Base-by-base conservation (phyloP, 1,140 invertebrate species). In the Acromyrmex charruanus region DNA sequence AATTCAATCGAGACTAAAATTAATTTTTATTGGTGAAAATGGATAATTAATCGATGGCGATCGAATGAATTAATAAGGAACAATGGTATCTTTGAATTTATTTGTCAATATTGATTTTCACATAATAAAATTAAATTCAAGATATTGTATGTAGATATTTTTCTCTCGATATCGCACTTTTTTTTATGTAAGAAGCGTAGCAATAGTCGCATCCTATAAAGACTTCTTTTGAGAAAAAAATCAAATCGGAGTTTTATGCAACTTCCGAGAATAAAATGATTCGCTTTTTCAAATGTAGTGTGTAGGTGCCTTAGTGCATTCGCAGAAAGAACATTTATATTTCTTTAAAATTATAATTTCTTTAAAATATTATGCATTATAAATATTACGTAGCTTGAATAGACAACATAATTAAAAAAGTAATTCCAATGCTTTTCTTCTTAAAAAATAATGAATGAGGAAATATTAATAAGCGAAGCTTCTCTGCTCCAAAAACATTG, bases 61-160 rank as follows among this genome's bases (percentile, higher is more conserved):
- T 72, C 68, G 18, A 74, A 74, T 35, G 2, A 5, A 66, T 66
- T 77, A 44, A 44, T 44, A 25, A 44, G 2, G 3, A 16, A 81
- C 6, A 21, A 21, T 21, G 39, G 5, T 10, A 59, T 16, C 44
- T 4, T 68, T 79, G 14, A 68, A 69, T 59, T 81, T 59, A 16
- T 71, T 49, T 59, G 25, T 61, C 12, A 31, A 49, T 16, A 31
- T 21, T 21, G 49, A 28, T n/a, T 2, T 21, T 12, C 10, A 12
- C 58, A 14, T 14, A 35, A 44, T 72, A 72, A 31, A 59, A 71
- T 69, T 6, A n/a, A 61, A 74, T 74, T 61, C 49, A 6, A 16
- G 18, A 69, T 53, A 35, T 14, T 55, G 0, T 16, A 49, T 9
- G 14, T 18, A 58, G 21, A 39, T 39, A 9, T 53, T 12, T 25